phyloP scores from a whole-genome alignment of 2,888 invertebrate species.

The Meteorus cinctellus region DNA sequence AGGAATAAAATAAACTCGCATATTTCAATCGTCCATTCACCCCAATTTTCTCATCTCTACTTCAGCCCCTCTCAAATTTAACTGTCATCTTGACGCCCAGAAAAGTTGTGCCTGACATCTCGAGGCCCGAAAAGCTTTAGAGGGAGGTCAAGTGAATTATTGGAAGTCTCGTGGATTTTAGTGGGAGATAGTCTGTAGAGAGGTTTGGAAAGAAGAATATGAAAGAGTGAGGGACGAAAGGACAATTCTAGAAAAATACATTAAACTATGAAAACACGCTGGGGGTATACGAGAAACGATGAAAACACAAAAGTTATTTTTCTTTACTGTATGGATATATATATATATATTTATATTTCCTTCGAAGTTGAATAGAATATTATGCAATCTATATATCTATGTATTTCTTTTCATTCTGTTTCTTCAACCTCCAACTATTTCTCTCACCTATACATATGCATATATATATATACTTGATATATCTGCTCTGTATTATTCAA shows the following conservation, averaged over 20 bases:
- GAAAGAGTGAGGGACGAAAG: conserved; percentile 31
- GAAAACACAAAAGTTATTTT: conserved; percentile 30
- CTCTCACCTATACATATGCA: background rate
- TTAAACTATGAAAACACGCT: conserved; percentile 48
- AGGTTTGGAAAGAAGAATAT: conserved; percentile 43
- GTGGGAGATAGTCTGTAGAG: background rate
- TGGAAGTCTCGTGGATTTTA: conserved; percentile 45
- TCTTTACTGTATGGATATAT: conserved; percentile 7
- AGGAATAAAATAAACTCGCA: conserved; percentile 35
- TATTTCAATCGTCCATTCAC: conserved; percentile 52
- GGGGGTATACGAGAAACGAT: background rate
- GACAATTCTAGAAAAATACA: conserved; percentile 55
- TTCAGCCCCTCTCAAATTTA: background rate
- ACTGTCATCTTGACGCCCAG: conserved; percentile 38
- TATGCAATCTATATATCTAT: background rate
- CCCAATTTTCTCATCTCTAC: conserved; percentile 20
- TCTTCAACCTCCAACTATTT: background rate
- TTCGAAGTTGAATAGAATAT: conserved; percentile 9
- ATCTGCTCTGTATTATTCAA: background rate
- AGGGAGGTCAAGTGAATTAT: conserved; percentile 56
- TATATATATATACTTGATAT: background rate
- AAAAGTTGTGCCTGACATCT: conserved; percentile 54
- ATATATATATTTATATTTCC: background rate
- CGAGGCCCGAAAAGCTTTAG: conserved; percentile 46
- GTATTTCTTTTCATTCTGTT: background rate